Conservation (phyloP, 2,113 vertebrate species). For the Passer domesticus region DNA sequence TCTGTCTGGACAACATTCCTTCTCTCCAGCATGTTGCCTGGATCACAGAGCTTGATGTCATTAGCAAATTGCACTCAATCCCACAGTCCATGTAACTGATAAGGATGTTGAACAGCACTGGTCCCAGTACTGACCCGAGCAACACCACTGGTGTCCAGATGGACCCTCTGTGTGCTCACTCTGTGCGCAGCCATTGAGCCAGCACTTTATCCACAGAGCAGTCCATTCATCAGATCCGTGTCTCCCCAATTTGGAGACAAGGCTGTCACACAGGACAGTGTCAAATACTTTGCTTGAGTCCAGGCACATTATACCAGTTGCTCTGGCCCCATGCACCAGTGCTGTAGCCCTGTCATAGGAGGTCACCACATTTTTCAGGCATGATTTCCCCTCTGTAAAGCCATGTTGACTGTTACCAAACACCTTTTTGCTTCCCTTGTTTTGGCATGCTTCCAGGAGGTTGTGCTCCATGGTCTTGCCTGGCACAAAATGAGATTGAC, state of each 20-base stretch:
- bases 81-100: too few relatives aligned
- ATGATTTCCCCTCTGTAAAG: background rate
- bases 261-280: background rate
- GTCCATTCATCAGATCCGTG: background rate
- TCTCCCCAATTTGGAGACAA: background rate
- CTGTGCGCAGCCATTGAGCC: background rate
- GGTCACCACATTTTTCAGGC: background rate
- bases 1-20: background rate
- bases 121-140: background rate
- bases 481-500: background rate
- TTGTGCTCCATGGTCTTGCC: background rate
- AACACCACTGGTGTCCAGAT: background rate
- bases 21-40: accelerated
- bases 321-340: background rate
- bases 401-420: background rate
- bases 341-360: background rate
- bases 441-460: background rate
- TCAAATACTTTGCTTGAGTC: background rate
- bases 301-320: background rate
- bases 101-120: too few relatives aligned
- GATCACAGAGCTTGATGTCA: background rate
- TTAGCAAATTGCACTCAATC: background rate
- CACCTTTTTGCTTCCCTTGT: background rate
- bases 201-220: accelerated
- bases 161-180: background rate